Base-by-base conservation (phyloP, 1,140 invertebrate genomes). In the Eueides isabella region DNA sequence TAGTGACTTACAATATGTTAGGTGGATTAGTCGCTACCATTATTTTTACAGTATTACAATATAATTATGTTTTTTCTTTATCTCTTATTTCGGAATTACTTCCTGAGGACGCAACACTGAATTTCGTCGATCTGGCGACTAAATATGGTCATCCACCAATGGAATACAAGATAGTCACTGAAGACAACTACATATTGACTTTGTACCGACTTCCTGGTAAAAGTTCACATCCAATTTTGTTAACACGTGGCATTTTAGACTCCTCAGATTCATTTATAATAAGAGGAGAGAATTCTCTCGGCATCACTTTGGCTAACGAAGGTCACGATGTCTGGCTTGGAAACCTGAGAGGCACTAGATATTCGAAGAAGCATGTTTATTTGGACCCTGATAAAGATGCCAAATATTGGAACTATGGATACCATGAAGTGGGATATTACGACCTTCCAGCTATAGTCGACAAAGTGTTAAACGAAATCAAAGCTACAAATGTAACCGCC, bases 261-360 rank as follows among this genome's bases (percentile, higher is more conserved):
- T 95, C 95, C 35, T 95, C 96, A 0, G 94, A 94, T 7, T 95
- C 95, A 74, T 97, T 93, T 87, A 82, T 96, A 5, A 82, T 95
- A 4, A 93, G 93, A 76, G 93, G 93, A 28, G 84, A 94, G 14
- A 92, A 88, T 63, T 91, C 91, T 14, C 74, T 94, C 1, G 92
- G 91, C 3, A 55, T 81, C 2, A 66, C 69, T 16, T 73, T 88
- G 6, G 94, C 94, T 6, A 70, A 76, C 4, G 44, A 26, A 2
- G 95, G 95, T 23, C 96, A 95, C 77, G 96, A 96, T 76, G 95
- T 96, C 2, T 97, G 96, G 96, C 74, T 96, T 74, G 95, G 94
- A 0, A 97, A 97, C 87, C 88, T 93, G n/a, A 91, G 96, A 70
- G 96, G 96, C 3, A 96, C 95, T 82, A 93, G 92, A 7, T 96